Evolutionary conservation across 2,113 vertebrate species (phyloP).

Genomic region (Numida meleagris): DNA sequence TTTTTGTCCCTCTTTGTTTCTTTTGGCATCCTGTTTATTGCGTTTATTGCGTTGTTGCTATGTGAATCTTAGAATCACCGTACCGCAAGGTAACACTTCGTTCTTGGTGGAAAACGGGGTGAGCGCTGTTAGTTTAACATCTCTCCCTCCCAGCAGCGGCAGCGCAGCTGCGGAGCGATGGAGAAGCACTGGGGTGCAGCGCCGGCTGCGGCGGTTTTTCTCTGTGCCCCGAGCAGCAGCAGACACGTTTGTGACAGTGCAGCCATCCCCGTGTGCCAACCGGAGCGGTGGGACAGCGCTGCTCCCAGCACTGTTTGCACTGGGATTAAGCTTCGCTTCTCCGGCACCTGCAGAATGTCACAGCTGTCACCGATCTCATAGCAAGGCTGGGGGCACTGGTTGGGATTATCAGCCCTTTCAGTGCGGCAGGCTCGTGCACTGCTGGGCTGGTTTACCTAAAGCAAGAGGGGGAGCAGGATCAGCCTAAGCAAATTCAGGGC

Average conservation of each 20-base stretch:
- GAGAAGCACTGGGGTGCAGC: background rate
- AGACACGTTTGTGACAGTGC: background rate
- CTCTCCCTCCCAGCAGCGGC: rapidly evolving
- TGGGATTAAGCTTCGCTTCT: background rate
- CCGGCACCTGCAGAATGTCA: background rate
- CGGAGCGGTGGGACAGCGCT: background rate
- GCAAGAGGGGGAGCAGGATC: background rate
- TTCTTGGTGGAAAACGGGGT: rapidly evolving
- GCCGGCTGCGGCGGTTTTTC: background rate
- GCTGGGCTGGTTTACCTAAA: background rate
- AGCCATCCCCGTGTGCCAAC: background rate
- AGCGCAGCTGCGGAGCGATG: rapidly evolving
- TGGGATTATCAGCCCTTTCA: background rate
- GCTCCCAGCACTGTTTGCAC: background rate
- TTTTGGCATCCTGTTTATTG: background rate
- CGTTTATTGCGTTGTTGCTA: background rate
- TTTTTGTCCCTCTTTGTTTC: background rate
- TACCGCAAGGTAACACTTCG: background rate
- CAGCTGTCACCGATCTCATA: background rate
- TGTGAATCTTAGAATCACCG: background rate
- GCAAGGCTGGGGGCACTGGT: background rate
- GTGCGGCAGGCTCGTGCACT: background rate
- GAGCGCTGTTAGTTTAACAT: background rate
- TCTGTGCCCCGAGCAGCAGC: background rate
- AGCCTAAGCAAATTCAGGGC: background rate